Evolutionary conservation across 2,113 vertebrate species (phyloP), one percentile per base, ranked within the genome.

Genomic region (Perca flavescens): DNA sequence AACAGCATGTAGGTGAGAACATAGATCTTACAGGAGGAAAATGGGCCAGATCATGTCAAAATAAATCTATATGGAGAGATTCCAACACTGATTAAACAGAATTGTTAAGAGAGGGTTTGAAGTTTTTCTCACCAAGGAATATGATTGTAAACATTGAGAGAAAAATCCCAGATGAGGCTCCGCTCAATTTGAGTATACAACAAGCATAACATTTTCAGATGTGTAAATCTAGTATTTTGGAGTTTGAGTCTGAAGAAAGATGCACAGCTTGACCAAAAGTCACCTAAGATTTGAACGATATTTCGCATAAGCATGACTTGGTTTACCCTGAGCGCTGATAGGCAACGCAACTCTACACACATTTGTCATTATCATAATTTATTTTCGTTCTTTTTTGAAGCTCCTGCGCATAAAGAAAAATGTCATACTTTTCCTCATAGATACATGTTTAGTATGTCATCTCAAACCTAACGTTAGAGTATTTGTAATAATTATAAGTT

Each of bases 71-170:
- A 94, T 91, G 88, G 93, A 94, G 92, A 90, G 87, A 94, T 92
- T 94, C 92, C 92, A 94, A 90, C 86, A 76, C 94, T 95, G 94
- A 96, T 95, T 94, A 96, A 96, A 96, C 95, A 94, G 95, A 96
- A 96, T 96, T 94, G 92, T 93, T 93, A 93, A 96, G 93, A 92
- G 90, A 90, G 94, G 89, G 93, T 94, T 94, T 95, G 92, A 95
- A 94, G 94, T 94, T 91, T 93, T 83, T 86, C 92, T 92, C 94
- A 93, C 95, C 76, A 90, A 95, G 95, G 94, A 94, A 94, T 95
- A 95, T 87, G 94, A 95, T 94, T 93, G 94, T 95, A 95, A 96
- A 95, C 95, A 96, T 84, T 88, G 88, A 91, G 89, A 85, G 87
- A 86, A 93, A 94, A 94, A 91, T 91, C 93, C 94, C 92, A 69